These are phyloP conservation scores for Phortica okadai DNA, from an alignment of 2,888 invertebrate genomes.

Conservation along the genomic window DNA sequence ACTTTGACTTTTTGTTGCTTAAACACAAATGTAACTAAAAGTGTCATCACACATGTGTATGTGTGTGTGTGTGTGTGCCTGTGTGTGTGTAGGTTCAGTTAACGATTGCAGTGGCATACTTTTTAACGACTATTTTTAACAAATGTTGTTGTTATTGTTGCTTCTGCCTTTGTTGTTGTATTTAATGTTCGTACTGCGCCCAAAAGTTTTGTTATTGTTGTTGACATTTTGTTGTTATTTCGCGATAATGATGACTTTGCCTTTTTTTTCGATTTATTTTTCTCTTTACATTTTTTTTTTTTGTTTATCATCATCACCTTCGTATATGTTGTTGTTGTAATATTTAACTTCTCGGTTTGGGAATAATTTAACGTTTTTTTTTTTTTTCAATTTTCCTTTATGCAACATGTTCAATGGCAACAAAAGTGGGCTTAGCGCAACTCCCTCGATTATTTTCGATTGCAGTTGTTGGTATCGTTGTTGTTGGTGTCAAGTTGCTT, in stretches of 20 bases:
- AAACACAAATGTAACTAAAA: neutral
- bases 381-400: neutral
- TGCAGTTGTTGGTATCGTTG: neutral
- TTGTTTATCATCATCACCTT: neutral
- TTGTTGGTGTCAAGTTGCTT: neutral
- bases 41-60: neutral
- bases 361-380: neutral
- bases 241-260: slow-evolving; percentile 7
- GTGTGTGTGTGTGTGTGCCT: slow-evolving; percentile 29
- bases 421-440: slow-evolving; percentile 15
- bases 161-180: slow-evolving; percentile 18
- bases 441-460: neutral
- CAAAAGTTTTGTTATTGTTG: slow-evolving; percentile 4
- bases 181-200: slow-evolving; percentile 15
- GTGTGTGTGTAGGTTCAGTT: slow-evolving; percentile 48
- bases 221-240: slow-evolving; percentile 10
- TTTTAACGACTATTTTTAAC: slow-evolving; percentile 9
- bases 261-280: neutral
- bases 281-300: no score
- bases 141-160: slow-evolving; percentile 2
- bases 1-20: no score
- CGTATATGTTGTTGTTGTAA: neutral
- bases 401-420: neutral
- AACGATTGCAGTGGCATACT: slow-evolving; percentile 20
- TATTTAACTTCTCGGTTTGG: neutral